phyloP scores from a whole-genome alignment of 2,888 invertebrate genomes.

The Dryococelus australis region DNA sequence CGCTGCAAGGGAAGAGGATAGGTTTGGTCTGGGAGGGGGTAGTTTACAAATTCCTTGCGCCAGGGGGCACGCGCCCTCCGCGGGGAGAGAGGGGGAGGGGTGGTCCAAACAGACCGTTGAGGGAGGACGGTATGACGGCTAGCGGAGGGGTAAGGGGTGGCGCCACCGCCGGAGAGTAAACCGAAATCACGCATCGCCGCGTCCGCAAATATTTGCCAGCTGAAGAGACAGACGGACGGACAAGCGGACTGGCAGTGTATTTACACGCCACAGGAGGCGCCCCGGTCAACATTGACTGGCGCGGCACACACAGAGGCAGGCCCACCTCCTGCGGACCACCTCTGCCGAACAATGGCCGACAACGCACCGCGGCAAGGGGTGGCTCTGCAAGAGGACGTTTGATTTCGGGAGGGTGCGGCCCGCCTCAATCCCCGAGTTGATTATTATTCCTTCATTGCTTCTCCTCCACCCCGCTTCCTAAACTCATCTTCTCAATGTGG shows the following conservation, averaged over 20 bases:
- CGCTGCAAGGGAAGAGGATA: not conserved
- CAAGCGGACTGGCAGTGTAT: conserved; percentile 7
- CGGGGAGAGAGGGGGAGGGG: not conserved
- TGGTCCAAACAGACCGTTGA: no score
- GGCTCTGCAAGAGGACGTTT: not conserved
- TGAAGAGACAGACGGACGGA: conserved; percentile 10
- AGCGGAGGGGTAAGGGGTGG: not conserved
- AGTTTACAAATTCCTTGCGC: not conserved
- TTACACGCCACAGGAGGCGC: not conserved
- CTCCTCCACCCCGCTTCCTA: not conserved
- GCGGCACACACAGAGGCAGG: not conserved
- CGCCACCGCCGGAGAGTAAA: conserved; percentile 16
- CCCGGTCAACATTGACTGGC: not conserved
- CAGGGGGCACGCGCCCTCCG: not conserved
- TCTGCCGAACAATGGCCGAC: not conserved
- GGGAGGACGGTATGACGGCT: no score
- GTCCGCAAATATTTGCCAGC: conserved; percentile 16
- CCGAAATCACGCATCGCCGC: conserved; percentile 11
- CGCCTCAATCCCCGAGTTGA: not conserved
- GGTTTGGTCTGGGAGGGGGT: not conserved
- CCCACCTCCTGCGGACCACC: not conserved
- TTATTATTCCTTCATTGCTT: not conserved
- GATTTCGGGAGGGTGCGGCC: not conserved
- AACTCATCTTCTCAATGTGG: no score
- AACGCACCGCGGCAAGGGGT: not conserved